A percentile compares a stretch with the other conserved stretches of the same genome.
phyloP scores from a whole-genome alignment of 2,888 invertebrate species.

The Theretra japonica region DNA sequence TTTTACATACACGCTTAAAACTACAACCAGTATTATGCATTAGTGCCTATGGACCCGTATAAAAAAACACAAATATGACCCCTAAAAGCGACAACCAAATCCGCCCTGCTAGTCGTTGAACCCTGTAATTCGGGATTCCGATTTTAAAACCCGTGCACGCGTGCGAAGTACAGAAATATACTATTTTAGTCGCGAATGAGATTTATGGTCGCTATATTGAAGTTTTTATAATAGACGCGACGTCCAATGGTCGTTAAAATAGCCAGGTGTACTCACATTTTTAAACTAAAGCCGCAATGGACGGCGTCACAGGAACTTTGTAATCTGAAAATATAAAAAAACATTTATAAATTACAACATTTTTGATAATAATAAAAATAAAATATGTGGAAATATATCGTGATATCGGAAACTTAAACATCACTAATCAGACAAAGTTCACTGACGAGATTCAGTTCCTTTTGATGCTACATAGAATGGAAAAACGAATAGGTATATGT shows the following conservation, averaged over 20 bases:
- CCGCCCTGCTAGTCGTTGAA: neutral
- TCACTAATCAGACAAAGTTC: too few species aligned
- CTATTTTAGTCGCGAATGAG: neutral
- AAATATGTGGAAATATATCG: too few species aligned
- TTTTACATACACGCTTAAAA: too few species aligned
- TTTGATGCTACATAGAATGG: too few species aligned
- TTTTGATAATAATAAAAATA: neutral
- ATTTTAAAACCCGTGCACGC: neutral
- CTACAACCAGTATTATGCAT: too few species aligned
- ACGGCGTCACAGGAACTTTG: slow-evolving; percentile 77
- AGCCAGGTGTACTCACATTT: slow-evolving; percentile 63
- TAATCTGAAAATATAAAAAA: slow-evolving; percentile 58
- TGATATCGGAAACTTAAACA: too few species aligned
- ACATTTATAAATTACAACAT: neutral
- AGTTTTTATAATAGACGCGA: neutral
- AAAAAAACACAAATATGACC: neutral
- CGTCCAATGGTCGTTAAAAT: slow-evolving; percentile 28
- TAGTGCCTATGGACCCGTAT: too few species aligned
- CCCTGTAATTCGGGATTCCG: neutral
- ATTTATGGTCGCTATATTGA: neutral
- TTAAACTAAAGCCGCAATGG: slow-evolving; percentile 69
- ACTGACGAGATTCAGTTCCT: too few species aligned
- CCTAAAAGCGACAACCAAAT: neutral
- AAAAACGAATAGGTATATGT: too few species aligned
- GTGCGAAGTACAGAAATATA: neutral